These are phyloP conservation scores for Ectobius pallidus DNA, from an alignment of 2,888 invertebrate genomes.

Conservation along the genomic window DNA sequence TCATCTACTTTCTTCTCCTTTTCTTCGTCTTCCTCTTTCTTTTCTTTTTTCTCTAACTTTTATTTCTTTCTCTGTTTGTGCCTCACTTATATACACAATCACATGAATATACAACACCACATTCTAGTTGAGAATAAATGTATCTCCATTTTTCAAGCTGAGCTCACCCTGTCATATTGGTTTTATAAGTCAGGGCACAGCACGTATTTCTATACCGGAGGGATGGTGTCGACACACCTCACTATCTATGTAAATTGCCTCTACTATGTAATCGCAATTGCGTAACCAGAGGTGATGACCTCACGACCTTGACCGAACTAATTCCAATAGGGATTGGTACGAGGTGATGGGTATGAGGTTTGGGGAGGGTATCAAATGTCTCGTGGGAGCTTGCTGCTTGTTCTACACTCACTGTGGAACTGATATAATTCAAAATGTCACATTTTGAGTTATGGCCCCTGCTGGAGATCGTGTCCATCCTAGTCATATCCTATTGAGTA, in stretches of 20 bases:
- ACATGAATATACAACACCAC: too few relatives aligned
- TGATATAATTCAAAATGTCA: constrained; percentile 12
- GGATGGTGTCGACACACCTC: neutral
- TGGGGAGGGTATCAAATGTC: too few relatives aligned
- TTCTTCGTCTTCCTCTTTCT: too few relatives aligned
- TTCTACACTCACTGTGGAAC: neutral
- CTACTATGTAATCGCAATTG: neutral
- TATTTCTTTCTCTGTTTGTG: too few relatives aligned
- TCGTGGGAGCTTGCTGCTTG: neutral
- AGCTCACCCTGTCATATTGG: neutral
- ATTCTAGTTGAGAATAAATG: too few relatives aligned
- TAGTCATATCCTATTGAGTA: neutral
- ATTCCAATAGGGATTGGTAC: neutral
- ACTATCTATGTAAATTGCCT: neutral
- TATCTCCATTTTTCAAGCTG: neutral
- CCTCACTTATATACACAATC: too few relatives aligned
- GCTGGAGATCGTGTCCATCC: neutral
- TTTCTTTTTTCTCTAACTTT: too few relatives aligned
- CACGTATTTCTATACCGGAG: too few relatives aligned
- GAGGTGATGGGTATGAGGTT: too few relatives aligned
- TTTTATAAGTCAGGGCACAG: neutral
- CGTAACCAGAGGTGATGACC: neutral
- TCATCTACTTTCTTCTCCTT: too few relatives aligned
- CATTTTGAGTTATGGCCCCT: constrained; percentile 7
- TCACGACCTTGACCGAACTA: neutral